A percentile compares a stretch with the other conserved stretches of the same genome.
These are phyloP conservation scores for Chromoteleia sp. DNA, from an alignment of 2,888 invertebrate species.

Conservation along the genomic window DNA sequence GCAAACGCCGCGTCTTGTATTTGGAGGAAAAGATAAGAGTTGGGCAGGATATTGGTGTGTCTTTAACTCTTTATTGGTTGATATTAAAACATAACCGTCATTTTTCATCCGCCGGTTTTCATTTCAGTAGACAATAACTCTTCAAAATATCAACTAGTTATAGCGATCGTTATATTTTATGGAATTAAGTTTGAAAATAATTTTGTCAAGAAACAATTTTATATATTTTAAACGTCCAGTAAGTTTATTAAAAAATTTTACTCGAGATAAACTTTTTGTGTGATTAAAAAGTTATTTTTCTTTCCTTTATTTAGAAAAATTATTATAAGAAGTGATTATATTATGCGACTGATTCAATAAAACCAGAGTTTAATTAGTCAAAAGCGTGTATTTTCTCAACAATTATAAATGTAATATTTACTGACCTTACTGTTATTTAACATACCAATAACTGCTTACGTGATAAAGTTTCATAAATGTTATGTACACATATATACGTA, in stretches of 20 bases:
- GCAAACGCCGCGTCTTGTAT: not conserved
- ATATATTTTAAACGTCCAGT: not conserved
- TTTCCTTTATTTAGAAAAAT: not conserved
- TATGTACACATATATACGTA: too few species aligned
- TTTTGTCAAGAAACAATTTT: constrained; percentile 1
- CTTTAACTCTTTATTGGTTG: constrained; percentile 17
- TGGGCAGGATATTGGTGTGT: constrained; percentile 17
- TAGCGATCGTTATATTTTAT: not conserved
- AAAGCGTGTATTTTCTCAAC: not conserved
- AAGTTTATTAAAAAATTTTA: not conserved
- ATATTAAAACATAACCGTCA: constrained; percentile 9
- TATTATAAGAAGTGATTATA: not conserved
- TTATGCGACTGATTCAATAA: not conserved
- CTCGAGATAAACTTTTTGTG: not conserved
- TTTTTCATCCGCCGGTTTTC: constrained; percentile 12
- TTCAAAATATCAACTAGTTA: not conserved
- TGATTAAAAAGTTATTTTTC: not conserved
- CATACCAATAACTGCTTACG: not conserved
- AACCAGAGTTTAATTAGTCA: not conserved
- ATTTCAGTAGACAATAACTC: constrained; percentile 7
- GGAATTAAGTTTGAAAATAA: not conserved
- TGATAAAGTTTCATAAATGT: too few species aligned
- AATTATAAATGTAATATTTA: not conserved
- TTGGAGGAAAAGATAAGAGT: not conserved
- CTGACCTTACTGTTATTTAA: not conserved